Percentiles rank a stretch among this genome's conserved stretches.
Evolutionary conservation across 1,140 invertebrate species (phyloP).

Genomic region (Druon quercuslanigerum): DNA sequence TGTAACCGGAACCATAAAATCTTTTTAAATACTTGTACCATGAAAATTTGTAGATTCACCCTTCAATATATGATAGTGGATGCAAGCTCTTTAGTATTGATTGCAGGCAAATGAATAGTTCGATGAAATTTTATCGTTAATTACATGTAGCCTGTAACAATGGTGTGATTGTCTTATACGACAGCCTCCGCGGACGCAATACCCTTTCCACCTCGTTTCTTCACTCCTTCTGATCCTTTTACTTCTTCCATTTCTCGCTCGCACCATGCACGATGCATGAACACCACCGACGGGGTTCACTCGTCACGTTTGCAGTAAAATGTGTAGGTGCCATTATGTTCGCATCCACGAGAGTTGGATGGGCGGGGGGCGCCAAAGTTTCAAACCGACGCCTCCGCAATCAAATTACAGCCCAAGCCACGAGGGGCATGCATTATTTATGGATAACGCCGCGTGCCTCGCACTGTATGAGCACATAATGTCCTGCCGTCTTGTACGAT

Average conservation of each 20-base stretch:
- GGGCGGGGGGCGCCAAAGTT: conserved; percentile 59
- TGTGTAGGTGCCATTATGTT: conserved; percentile 59
- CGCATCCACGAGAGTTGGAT: conserved; percentile 50
- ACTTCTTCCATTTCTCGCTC: background rate
- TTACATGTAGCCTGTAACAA: conserved; percentile 62
- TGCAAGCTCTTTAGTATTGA: background rate
- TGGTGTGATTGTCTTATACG: conserved; percentile 44
- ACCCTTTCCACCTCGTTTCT: conserved; percentile 16
- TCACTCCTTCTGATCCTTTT: background rate
- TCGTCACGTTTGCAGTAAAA: conserved; percentile 11
- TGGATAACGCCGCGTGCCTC: conserved; percentile 64
- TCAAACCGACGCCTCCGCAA: conserved; percentile 68
- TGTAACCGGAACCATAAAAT: no score
- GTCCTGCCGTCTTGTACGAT: conserved; percentile 37
- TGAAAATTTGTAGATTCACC: no score
- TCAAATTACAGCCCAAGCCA: conserved; percentile 69
- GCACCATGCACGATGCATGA: conserved; percentile 9
- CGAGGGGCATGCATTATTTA: conserved; percentile 68
- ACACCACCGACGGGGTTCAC: background rate
- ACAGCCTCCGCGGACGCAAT: conserved; percentile 6
- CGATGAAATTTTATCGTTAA: conserved; percentile 67
- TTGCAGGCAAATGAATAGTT: conserved; percentile 62
- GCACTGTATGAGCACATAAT: conserved; percentile 36
- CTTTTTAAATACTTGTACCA: no score
- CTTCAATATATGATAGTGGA: no score